Evolutionary conservation across 2,888 invertebrate genomes (phyloP), one percentile per base, ranked within the genome.

Genomic region (Enchytraeus crypticus): DNA sequence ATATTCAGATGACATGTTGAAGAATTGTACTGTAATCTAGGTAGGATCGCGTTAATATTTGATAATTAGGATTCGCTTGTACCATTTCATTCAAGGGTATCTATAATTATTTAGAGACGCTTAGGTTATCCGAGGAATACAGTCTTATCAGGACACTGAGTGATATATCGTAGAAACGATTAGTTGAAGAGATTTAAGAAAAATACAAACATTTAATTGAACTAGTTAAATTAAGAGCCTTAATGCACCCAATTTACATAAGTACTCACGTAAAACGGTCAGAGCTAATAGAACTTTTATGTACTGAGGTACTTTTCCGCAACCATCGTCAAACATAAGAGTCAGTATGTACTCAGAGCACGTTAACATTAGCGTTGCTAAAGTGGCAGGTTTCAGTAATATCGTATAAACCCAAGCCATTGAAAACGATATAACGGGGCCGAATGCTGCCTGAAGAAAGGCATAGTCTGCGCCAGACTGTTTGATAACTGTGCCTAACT

Each of bases 381-480:
- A 68, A 38, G 74, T 71, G 23, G 79, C 74, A 1, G 81, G 79
- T 62, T 76, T 70, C 3, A 74, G 69, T 18, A 76, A 70, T 5
- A 74, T 64, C 3, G 72, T 66, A 23, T 71, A 71, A 0, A 70
- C 69, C 76, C 76, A 90, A 5, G 88, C 85, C 71, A 86, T 87
- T 57, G 86, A 82, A 74, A 88, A 89, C 0, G 88, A 85, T 18
- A 67, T 59, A 4, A 51, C 29, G 18, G 59, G 53, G 4, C 63
- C 64, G 57, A 62, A 66, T 0, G 88, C 86, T 74, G 87, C 87
- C 74, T 85, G 82, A 71, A 88, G 86, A 74, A 88, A 89, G 1
- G 87, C 84, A 75, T 88, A 89, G 77, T 88, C 88, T 1, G 87
- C 88, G 2, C 89, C 89, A 0, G 88, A 88, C 71, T 86, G 82